Evolutionary conservation across 2,797 vertebrate genomes (phyloP).

Genomic region (Peromyscus attwateri): DNA sequence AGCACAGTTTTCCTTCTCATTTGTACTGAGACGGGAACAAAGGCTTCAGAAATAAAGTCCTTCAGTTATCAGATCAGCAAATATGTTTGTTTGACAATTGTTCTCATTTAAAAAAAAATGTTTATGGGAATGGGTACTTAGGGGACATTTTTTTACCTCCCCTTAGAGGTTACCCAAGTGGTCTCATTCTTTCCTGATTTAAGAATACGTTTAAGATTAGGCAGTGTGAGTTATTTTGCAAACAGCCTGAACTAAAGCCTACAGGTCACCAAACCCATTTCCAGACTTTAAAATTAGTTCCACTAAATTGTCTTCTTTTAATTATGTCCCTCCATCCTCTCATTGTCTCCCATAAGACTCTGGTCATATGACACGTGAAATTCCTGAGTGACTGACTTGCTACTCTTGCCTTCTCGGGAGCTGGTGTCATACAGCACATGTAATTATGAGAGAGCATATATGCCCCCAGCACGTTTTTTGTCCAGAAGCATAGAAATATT

Average conservation of each 20-base stretch:
- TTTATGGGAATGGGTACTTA: background rate
- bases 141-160: background rate
- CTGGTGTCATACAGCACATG: background rate
- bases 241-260: conserved; percentile 10
- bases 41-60: background rate
- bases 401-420: conserved; percentile 1
- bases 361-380: conserved; percentile 16
- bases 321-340: background rate
- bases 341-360: background rate
- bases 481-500: background rate
- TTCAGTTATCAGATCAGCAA: background rate
- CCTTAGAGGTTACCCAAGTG: background rate
- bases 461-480: background rate
- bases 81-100: conserved; percentile 3
- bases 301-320: conserved; percentile 62
- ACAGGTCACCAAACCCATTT: background rate
- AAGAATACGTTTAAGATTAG: background rate
- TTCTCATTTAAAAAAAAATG: background rate
- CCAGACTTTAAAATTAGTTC: conserved; percentile 38
- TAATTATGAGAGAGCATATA: background rate
- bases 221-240: background rate
- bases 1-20: background rate
- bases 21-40: conserved; percentile 11
- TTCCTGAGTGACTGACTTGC: conserved; percentile 31
- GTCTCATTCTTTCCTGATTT: background rate